A percentile compares a stretch with the other conserved stretches of the same genome.
Conservation (phyloP, 1,140 invertebrate species). For the Sycophaga agraensis region DNA sequence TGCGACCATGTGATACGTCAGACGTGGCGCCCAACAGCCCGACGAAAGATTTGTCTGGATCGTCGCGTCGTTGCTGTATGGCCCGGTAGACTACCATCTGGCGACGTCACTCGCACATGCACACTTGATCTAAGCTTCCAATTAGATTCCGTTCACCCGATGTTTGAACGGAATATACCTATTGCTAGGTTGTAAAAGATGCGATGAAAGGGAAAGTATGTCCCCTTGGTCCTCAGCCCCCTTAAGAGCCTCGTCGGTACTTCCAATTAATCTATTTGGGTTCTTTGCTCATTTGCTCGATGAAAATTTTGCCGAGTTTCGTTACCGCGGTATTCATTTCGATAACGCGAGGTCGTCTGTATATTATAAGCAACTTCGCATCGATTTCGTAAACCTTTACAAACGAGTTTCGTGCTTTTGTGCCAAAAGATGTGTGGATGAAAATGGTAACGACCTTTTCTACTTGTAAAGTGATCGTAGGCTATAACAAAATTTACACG, state of each 20-base stretch:
- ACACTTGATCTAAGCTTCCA: conserved; percentile 8
- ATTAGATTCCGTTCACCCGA: not conserved
- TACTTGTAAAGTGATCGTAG: conserved; percentile 2
- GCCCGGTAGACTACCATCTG: conserved; percentile 11
- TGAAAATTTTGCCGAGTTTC: not conserved
- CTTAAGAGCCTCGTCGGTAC: not conserved
- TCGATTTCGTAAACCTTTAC: conserved; percentile 13
- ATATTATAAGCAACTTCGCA: not conserved
- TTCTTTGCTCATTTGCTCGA: not conserved
- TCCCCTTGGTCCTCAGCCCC: conserved; percentile 10
- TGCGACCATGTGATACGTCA: not conserved
- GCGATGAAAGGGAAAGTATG: not conserved
- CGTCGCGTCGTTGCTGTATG: conserved; percentile 15
- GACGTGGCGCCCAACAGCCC: not conserved
- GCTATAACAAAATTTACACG: not conserved
- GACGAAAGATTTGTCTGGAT: conserved; percentile 10
- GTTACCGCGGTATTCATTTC: not conserved
- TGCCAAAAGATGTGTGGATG: conserved; percentile 16
- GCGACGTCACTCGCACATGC: not conserved
- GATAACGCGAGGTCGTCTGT: not conserved
- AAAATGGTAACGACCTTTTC: conserved; percentile 6
- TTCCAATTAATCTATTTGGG: not conserved
- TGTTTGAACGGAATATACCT: not conserved
- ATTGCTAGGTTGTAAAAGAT: not conserved
- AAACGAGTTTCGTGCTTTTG: conserved; percentile 21